Conservation (phyloP, 92 coral and sea anemone species). For the Ricordea florida region DNA sequence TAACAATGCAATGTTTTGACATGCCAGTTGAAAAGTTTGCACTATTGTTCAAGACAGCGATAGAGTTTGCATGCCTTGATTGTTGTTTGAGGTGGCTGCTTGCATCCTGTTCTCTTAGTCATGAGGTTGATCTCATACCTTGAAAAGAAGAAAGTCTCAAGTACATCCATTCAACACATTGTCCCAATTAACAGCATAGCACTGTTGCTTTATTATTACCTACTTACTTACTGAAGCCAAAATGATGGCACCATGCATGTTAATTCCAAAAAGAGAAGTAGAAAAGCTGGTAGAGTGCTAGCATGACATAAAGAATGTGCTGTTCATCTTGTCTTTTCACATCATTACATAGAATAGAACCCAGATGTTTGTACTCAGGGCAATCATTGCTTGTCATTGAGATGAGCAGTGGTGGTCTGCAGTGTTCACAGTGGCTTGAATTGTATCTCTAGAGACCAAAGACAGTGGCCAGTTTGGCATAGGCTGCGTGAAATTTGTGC, state of each 20-base stretch:
- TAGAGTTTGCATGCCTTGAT: too few relatives aligned
- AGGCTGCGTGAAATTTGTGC: neutral
- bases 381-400: neutral
- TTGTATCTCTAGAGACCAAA: neutral
- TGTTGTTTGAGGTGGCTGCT: conserved; percentile 44
- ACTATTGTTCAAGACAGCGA: neutral
- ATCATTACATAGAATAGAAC: conserved; percentile 6
- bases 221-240: neutral
- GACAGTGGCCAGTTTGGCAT: conserved; percentile 6
- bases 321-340: neutral
- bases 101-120: conserved; percentile 48
- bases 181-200: conserved; percentile 21
- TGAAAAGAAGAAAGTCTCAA: conserved; percentile 37
- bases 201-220: neutral
- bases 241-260: too few relatives aligned
- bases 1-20: too few relatives aligned
- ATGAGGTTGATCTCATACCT: conserved; percentile 80
- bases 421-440: too few relatives aligned
- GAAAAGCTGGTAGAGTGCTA: neutral
- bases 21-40: neutral
- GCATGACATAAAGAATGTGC: too few relatives aligned
- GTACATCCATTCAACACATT: conserved; percentile 56
- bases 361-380: too few relatives aligned
- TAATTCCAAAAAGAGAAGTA: too few relatives aligned
- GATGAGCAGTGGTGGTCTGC: neutral